Conservation (phyloP, 2,888 invertebrate genomes). For the Ethmia dodecea region DNA sequence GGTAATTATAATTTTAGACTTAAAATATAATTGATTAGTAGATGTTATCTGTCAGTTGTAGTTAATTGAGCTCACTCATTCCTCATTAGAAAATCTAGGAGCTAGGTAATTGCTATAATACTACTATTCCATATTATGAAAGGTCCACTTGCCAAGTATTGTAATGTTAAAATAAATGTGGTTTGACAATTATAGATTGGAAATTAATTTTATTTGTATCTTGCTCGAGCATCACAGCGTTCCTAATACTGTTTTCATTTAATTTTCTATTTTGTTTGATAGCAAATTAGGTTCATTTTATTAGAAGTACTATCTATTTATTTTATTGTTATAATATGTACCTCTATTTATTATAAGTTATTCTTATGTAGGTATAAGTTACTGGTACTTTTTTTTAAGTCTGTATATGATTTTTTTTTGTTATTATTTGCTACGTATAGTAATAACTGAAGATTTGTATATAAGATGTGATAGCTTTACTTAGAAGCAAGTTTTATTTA, state of each 20-base stretch:
- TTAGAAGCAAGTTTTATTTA: conserved; percentile 70
- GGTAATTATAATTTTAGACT: no score
- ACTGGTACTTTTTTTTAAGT: conserved; percentile 49
- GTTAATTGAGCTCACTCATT: conserved; percentile 15
- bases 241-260: conserved; percentile 49
- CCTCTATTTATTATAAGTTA: no score
- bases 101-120: conserved; percentile 6
- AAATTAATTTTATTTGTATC: neutral
- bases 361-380: conserved; percentile 44
- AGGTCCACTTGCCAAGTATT: conserved; percentile 54
- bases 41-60: no score
- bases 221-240: conserved; percentile 44
- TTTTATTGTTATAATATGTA: conserved; percentile 43
- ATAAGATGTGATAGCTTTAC: conserved; percentile 76
- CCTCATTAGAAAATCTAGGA: conserved; percentile 16
- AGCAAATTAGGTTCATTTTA: conserved; percentile 32
- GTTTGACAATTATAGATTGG: neutral
- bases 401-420: conserved; percentile 59
- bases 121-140: conserved; percentile 39
- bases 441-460: conserved; percentile 42
- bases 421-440: conserved; percentile 65
- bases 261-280: conserved; percentile 37
- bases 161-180: conserved; percentile 35
- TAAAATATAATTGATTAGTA: no score
- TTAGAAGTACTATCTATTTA: conserved; percentile 59